Percentiles rank a stretch among this genome's conserved stretches.
Conservation (phyloP, 2,888 invertebrate species). For the Zaprionus obscuricornis region DNA sequence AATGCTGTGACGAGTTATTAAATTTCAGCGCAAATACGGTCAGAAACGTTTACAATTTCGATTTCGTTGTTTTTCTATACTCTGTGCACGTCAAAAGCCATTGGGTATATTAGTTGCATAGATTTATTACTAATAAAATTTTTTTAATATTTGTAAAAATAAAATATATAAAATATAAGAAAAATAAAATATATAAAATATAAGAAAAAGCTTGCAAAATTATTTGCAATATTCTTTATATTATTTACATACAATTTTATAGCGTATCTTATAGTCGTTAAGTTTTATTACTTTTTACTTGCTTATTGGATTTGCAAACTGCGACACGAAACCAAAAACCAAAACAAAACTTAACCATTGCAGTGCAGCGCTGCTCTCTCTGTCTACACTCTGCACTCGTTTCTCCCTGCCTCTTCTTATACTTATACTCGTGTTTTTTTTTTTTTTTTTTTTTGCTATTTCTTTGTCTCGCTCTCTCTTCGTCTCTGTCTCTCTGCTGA, state of each 20-base stretch:
- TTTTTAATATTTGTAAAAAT: not conserved
- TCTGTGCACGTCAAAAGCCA: not conserved
- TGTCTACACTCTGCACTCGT: not conserved
- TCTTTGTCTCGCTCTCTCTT: not conserved
- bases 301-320: conserved; percentile 27
- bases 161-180: no score
- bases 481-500: not conserved
- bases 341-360: conserved; percentile 52
- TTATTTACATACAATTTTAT: not conserved
- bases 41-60: conserved; percentile 58
- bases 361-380: no score
- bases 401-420: not conserved
- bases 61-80: conserved; percentile 13
- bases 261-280: conserved; percentile 7
- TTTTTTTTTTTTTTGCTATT: no score
- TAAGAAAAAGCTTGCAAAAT: no score
- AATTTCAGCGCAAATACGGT: conserved; percentile 57
- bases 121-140: not conserved
- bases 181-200: no score
- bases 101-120: not conserved
- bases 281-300: not conserved
- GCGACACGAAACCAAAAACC: conserved; percentile 61
- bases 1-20: conserved; percentile 62
- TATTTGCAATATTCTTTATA: not conserved
- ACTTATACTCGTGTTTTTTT: no score